phyloP scores from a whole-genome alignment of 2,888 invertebrate genomes.

The Cordilura impudica region DNA sequence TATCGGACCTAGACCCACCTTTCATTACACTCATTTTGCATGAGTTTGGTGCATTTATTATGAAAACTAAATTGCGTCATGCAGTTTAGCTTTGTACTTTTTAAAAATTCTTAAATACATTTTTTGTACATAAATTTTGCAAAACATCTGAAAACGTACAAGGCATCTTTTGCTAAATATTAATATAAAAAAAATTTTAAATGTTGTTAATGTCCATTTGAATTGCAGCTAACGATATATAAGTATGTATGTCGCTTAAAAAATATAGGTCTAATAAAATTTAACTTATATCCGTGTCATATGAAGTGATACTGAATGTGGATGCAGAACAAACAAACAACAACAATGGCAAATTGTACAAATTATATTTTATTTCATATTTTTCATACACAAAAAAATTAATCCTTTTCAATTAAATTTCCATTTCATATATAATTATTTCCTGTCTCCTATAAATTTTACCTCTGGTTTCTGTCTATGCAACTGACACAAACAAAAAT shows the following conservation, averaged over 20 bases:
- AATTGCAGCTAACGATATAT: no score
- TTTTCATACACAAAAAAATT: slow-evolving; percentile 35
- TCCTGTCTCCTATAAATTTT: slow-evolving; percentile 56
- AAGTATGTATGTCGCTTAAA: slow-evolving; percentile 43
- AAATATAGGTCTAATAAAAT: slow-evolving; percentile 52
- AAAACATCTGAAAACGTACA: no score
- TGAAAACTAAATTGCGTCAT: no score
- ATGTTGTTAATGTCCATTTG: no score
- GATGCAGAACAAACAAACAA: not conserved
- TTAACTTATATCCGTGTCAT: slow-evolving; percentile 12
- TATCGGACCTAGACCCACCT: no score
- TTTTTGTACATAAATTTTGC: no score
- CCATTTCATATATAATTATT: slow-evolving; percentile 68
- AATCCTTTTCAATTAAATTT: slow-evolving; percentile 67
- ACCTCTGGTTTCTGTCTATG: not conserved
- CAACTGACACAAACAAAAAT: not conserved
- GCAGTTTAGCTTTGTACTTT: no score
- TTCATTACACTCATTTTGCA: no score
- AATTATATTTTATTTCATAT: not conserved
- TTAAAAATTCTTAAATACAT: no score
- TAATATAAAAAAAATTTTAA: no score
- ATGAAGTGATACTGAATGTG: not conserved
- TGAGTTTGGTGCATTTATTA: no score
- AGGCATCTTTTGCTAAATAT: no score
- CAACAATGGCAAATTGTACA: not conserved